These are phyloP conservation scores for Gavia stellata DNA, from an alignment of 2,113 vertebrate species.

Conservation along the genomic window DNA sequence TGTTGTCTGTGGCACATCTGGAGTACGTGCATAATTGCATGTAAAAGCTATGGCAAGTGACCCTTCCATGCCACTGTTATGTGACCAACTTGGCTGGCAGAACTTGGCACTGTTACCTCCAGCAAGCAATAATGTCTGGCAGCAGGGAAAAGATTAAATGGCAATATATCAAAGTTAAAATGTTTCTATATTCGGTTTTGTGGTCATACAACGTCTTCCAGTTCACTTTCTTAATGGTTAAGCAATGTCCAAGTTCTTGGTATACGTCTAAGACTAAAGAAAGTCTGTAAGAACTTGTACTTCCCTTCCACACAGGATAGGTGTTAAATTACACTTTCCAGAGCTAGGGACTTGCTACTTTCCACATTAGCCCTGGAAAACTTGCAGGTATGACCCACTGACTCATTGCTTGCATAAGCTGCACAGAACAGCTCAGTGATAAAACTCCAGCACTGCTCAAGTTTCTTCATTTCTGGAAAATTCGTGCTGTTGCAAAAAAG, in stretches of 20 bases:
- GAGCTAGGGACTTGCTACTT: background rate
- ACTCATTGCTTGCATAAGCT: background rate
- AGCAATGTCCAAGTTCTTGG: background rate
- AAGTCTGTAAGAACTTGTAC: background rate
- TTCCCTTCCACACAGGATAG: background rate
- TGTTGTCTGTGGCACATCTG: background rate
- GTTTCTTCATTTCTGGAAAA: background rate
- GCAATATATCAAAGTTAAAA: background rate
- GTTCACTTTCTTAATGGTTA: background rate
- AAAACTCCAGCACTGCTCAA: background rate
- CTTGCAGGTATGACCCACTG: background rate
- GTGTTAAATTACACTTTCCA: background rate
- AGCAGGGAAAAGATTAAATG: background rate
- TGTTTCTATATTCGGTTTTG: background rate
- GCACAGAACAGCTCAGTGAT: background rate
- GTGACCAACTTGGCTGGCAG: background rate
- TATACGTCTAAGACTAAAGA: background rate
- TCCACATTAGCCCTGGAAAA: background rate
- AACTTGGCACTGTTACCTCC: background rate
- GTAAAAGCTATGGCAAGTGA: background rate
- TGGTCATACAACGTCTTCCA: background rate
- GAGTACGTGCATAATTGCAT: background rate
- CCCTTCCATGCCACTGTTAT: background rate
- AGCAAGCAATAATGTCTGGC: background rate
- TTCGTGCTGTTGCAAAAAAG: background rate